phyloP scores from a whole-genome alignment of 2,888 invertebrate genomes.

The Drosophila engyochracea region DNA sequence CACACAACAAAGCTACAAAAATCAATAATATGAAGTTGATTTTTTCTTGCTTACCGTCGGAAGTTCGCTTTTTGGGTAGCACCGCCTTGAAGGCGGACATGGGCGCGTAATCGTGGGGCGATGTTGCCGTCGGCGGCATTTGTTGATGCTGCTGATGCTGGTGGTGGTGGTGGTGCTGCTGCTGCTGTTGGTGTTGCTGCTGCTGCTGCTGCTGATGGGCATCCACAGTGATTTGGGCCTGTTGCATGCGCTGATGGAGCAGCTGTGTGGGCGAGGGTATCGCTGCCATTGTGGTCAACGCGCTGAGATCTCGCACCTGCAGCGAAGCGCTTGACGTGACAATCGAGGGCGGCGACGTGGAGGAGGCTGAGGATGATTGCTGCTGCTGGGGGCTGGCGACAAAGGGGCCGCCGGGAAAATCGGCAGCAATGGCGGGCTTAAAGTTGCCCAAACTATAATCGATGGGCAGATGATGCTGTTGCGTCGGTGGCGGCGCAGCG shows the following conservation, averaged over 20 bases:
- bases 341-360: slow-evolving; percentile 59
- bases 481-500: slow-evolving; percentile 62
- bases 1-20: not conserved
- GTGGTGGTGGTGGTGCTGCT: slow-evolving; percentile 21
- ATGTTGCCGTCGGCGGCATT: slow-evolving; percentile 68
- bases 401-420: slow-evolving; percentile 81
- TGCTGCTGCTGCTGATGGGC: slow-evolving; percentile 70
- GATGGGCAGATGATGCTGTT: slow-evolving; percentile 82
- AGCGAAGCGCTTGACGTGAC: slow-evolving; percentile 55
- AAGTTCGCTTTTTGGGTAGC: slow-evolving; percentile 84
- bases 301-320: slow-evolving; percentile 83
- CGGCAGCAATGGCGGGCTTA: slow-evolving; percentile 82
- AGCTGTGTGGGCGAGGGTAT: slow-evolving; percentile 81
- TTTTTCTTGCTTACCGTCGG: slow-evolving; percentile 83
- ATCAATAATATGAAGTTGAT: not conserved
- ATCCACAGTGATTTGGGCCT: slow-evolving; percentile 65
- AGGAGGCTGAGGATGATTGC: slow-evolving; percentile 41
- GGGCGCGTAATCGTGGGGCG: slow-evolving; percentile 79
- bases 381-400: slow-evolving; percentile 68
- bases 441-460: slow-evolving; percentile 84
- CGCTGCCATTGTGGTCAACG: slow-evolving; percentile 79
- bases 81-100: slow-evolving; percentile 85
- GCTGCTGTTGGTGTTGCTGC: slow-evolving; percentile 49
- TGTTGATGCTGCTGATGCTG: slow-evolving; percentile 63
- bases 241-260: slow-evolving; percentile 80